Evolutionary conservation across 2,113 vertebrate species (phyloP).

Genomic region (Dipodomys stephensi): DNA sequence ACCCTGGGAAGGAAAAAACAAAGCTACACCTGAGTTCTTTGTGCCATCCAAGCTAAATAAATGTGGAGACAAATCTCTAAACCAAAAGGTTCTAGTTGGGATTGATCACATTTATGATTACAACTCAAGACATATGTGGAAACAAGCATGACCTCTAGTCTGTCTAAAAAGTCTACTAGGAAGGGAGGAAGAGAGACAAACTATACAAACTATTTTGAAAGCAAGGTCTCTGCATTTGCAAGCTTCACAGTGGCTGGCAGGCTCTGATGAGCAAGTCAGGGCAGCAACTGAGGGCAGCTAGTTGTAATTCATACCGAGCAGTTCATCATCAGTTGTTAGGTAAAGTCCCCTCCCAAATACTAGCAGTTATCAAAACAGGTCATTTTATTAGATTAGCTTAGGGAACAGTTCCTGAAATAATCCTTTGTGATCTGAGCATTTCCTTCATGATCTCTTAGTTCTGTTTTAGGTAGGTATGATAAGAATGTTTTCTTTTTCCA

Average conservation of each 20-base stretch:
- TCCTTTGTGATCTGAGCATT: neutral
- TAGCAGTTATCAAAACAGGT: neutral
- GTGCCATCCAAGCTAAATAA: neutral
- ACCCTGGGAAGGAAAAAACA: neutral
- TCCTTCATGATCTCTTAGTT: neutral
- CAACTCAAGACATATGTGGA: neutral
- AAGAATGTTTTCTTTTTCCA: neutral
- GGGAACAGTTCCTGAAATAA: neutral
- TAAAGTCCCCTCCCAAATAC: neutral
- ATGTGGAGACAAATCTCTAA: neutral
- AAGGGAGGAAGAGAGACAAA: neutral
- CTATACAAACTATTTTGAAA: neutral
- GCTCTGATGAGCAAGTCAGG: neutral
- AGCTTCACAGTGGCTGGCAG: neutral
- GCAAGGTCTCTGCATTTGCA: neutral
- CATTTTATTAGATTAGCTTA: neutral
- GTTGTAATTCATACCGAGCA: neutral
- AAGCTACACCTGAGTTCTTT: neutral
- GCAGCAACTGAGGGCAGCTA: neutral
- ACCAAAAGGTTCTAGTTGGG: neutral
- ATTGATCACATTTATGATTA: neutral
- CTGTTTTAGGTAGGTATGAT: neutral
- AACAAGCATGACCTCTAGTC: neutral
- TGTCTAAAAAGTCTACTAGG: neutral
- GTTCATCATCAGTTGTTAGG: neutral